Conservation (phyloP, 2,888 invertebrate genomes). For the Osmoderma eremita region DNA sequence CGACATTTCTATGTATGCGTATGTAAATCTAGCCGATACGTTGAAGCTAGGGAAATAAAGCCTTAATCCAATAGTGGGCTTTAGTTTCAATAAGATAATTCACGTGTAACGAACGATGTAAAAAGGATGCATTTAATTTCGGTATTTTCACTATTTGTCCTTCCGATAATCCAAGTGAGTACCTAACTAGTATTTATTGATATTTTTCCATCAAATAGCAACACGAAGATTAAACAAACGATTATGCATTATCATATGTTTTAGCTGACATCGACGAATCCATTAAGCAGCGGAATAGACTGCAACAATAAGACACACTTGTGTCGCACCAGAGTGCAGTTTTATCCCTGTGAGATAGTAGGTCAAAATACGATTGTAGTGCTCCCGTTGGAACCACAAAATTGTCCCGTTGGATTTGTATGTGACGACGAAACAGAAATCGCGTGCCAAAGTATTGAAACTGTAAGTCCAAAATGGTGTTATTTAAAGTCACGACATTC, state of each 20-base stretch:
- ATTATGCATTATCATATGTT: not conserved
- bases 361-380: constrained; percentile 59
- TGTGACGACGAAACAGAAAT: constrained; percentile 42
- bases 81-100: constrained; percentile 15
- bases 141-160: not conserved
- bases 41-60: not conserved
- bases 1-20: not conserved
- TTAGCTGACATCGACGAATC: constrained; percentile 17
- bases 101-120: not conserved
- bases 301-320: constrained; percentile 66
- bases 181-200: too few species aligned
- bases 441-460: constrained; percentile 43
- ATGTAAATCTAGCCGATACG: constrained; percentile 6
- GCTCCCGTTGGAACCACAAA: constrained; percentile 47
- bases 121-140: constrained; percentile 15
- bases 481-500: too few species aligned
- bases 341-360: constrained; percentile 66
- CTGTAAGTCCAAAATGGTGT: too few species aligned
- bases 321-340: constrained; percentile 65
- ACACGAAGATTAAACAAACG: not conserved
- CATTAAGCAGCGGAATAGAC: constrained; percentile 49
- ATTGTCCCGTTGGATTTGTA: constrained; percentile 44
- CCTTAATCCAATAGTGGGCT: not conserved
- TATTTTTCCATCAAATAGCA: too few species aligned
- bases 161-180: not conserved